Evolutionary conservation across 2,888 invertebrate species (phyloP), one percentile per base, ranked within the genome.

Genomic region (Apantesis nais): DNA sequence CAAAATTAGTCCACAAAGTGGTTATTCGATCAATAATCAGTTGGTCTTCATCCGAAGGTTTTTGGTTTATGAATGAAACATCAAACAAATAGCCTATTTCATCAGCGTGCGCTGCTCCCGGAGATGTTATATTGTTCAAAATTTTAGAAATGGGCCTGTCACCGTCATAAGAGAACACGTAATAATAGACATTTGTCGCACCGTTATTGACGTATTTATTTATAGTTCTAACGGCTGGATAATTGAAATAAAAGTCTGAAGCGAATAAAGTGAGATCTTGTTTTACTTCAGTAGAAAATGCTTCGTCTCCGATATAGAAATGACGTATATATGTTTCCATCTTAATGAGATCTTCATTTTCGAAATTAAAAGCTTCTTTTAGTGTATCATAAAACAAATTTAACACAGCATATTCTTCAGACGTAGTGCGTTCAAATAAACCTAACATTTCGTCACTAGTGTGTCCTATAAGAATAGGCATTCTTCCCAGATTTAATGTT

Each of bases 261-360:
- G 70, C 55, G 31, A 89, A 91, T n/a, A 85, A 78, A 0, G 77
- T 80, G 0, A 91, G 37, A 7, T 77, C 70, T 16, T 79, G 70
- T 66, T 74, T 85, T 9, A 88, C 73, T 4, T 76, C 74, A 71
- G 85, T 78, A 67, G 70, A 76, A 11, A 79, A 65, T 14, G 52
- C 67, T 67, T 79, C 73, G 31, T 89, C 90, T 0, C 91, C 91
- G 9, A 90, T 85, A 39, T 92, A 92, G 70, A 90, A 91, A 67
- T 88, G 84, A 71, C 85, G 77, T 7, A 88, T 74, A 31, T 88
- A 62, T 76, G 82, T 66, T 74, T 83, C 84, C 78, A 81, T 85
- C 71, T 81, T 78, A 66, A 29, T 55, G 25, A 82, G 74, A 41
- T 83, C 71, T 22, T 82, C 77, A 34, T 75, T 31, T 16, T 81